phyloP scores from a whole-genome alignment of 2,113 vertebrate genomes.

The Hyla sarda region DNA sequence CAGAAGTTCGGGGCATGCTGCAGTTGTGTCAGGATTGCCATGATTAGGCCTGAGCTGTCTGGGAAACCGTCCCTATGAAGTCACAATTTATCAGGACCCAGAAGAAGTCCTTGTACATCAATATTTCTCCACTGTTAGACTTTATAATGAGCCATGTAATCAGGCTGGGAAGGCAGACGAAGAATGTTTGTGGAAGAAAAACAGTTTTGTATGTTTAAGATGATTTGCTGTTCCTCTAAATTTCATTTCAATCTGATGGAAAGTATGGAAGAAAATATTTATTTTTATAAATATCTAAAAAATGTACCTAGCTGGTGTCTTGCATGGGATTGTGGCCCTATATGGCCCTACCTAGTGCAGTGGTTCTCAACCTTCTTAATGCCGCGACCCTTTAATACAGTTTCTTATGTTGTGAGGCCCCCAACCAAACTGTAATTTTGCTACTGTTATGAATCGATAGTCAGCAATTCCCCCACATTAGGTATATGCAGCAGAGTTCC shows the following conservation, averaged over 20 bases:
- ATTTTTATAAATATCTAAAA: background rate
- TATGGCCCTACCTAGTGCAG: background rate
- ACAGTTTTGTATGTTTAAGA: slow-evolving; percentile 17
- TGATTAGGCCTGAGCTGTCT: slow-evolving; percentile 51
- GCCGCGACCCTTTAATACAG: no score
- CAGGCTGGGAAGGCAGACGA: slow-evolving; percentile 30
- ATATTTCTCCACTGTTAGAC: slow-evolving; percentile 53
- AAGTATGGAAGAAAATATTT: background rate
- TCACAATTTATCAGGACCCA: slow-evolving; percentile 44
- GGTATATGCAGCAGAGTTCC: no score
- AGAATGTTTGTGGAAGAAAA: slow-evolving; percentile 25
- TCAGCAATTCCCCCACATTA: no score
- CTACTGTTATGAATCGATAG: no score
- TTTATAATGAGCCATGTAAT: slow-evolving; percentile 54
- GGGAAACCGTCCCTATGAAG: slow-evolving; percentile 27
- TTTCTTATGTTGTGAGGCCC: no score
- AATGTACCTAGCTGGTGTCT: background rate
- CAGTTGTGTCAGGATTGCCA: slow-evolving; percentile 49
- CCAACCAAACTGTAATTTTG: no score
- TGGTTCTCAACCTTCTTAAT: no score
- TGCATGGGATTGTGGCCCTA: background rate
- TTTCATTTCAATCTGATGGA: slow-evolving; percentile 12
- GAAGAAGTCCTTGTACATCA: slow-evolving; percentile 54
- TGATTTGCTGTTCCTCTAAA: slow-evolving; percentile 1
- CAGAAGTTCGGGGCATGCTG: slow-evolving; percentile 51